phyloP scores from a whole-genome alignment of 2,888 invertebrate species.

The Andricus quercusramuli region DNA sequence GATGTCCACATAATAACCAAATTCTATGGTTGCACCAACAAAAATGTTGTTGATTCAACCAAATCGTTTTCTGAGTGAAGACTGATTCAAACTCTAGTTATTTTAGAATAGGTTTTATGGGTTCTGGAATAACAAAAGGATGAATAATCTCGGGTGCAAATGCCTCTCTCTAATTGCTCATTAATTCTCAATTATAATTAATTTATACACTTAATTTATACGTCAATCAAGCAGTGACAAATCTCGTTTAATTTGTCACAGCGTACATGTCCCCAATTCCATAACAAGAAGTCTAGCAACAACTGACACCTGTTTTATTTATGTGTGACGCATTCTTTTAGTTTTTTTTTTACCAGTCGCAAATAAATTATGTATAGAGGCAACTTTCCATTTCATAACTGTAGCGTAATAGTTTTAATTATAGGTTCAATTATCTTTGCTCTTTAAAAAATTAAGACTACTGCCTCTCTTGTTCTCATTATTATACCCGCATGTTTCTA shows the following conservation, averaged over 20 bases:
- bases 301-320: conserved; percentile 16
- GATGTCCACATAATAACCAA: too few species aligned
- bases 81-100: not conserved
- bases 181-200: not conserved
- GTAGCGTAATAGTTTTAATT: conserved; percentile 2
- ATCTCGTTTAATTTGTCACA: not conserved
- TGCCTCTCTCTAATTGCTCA: not conserved
- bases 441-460: not conserved
- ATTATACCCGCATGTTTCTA: not conserved
- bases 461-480: not conserved
- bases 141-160: not conserved
- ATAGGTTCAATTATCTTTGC: conserved; percentile 1
- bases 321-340: conserved; percentile 7
- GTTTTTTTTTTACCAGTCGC: conserved; percentile 7
- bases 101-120: not conserved
- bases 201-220: not conserved
- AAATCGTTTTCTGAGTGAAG: too few species aligned
- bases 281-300: not conserved
- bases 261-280: not conserved
- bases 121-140: not conserved
- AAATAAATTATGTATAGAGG: conserved; percentile 17
- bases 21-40: too few species aligned
- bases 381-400: conserved; percentile 38
- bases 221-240: conserved; percentile 11
- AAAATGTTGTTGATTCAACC: too few species aligned